Evolutionary conservation across 1,140 invertebrate species (phyloP).

Genomic region (Maniola jurtina): DNA sequence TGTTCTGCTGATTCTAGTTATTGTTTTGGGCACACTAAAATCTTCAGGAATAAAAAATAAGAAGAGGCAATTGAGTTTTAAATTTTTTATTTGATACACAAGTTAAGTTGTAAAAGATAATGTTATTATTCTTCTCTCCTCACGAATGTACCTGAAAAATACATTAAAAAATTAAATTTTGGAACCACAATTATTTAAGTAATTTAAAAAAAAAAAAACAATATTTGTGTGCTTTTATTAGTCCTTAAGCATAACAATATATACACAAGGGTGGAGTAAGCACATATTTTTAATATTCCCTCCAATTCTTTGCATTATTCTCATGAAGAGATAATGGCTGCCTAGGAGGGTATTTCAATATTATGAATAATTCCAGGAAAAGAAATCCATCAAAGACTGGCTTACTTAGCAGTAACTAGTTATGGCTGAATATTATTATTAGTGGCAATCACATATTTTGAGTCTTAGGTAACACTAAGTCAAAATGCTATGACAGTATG

Average conservation of each 20-base stretch:
- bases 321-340: slow-evolving; percentile 58
- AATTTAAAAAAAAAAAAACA: background rate
- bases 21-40: too few species aligned
- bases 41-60: too few species aligned
- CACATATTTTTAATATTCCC: slow-evolving; percentile 48
- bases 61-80: slow-evolving; percentile 36
- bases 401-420: too few species aligned
- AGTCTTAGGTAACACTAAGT: too few species aligned
- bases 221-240: slow-evolving; percentile 41
- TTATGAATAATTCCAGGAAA: background rate
- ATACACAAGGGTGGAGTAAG: slow-evolving; percentile 59
- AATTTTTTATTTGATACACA: slow-evolving; percentile 46
- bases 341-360: slow-evolving; percentile 47
- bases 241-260: slow-evolving; percentile 45
- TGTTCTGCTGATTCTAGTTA: too few species aligned
- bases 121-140: slow-evolving; percentile 1
- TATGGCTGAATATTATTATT: too few species aligned
- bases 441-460: too few species aligned
- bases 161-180: background rate
- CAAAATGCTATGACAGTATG: too few species aligned
- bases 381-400: background rate
- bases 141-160: slow-evolving; percentile 32
- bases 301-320: slow-evolving; percentile 65
- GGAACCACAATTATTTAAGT: background rate
- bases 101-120: slow-evolving; percentile 18